Base-by-base conservation (phyloP, 2,888 invertebrate species). In the Rhagophthalmus giganteus region DNA sequence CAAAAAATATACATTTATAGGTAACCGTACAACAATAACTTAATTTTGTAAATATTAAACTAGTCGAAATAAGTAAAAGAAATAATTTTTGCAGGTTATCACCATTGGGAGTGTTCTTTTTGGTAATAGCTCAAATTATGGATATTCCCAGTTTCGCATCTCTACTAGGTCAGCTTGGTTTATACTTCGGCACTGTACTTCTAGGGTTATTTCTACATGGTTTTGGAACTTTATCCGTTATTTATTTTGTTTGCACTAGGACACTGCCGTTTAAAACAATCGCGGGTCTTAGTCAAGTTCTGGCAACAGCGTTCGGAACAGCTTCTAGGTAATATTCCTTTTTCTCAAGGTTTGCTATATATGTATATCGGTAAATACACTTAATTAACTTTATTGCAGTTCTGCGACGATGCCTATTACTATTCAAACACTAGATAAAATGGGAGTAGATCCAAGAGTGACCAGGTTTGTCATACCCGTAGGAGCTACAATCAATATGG, bases 401-500 rank as follows among this genome's bases (percentile, higher is more conserved):
- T 89, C 90, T 60, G 97, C 97, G 1, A 96, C 97, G 0, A 89
- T 98, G 81, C 97, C 98, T 2, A 86, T 96, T 58, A 96, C 97
- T 4, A 90, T 96, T 71, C 86, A 87, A 53, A 94, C 94, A 66
- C 82, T 98, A 66, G 97, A 98, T 73, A 87, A 88, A 56, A 90
- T 95, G 82, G 88, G 88, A 0, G 81, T 98, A 42, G 94, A 97
- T 76, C 86, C 88, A 0, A 85, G 94, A 55, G 90, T 96, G 51
- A 90, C 94, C 2, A 84, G 95, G 58, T 98, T 98, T 72, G 94
- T 97, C 2, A 89, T 95, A 68, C 97, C 97, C 12, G 92, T 98
- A 57, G 98, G 98, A 6, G 95, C 97, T 12, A 96, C 97, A 26
- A 95, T 98, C 74, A 97, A 98, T 78, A 96, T 96, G 96, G 96